A percentile compares a stretch with the other conserved stretches of the same genome.
Evolutionary conservation across 2,113 vertebrate species (phyloP).

Genomic region (Piaya cayana): DNA sequence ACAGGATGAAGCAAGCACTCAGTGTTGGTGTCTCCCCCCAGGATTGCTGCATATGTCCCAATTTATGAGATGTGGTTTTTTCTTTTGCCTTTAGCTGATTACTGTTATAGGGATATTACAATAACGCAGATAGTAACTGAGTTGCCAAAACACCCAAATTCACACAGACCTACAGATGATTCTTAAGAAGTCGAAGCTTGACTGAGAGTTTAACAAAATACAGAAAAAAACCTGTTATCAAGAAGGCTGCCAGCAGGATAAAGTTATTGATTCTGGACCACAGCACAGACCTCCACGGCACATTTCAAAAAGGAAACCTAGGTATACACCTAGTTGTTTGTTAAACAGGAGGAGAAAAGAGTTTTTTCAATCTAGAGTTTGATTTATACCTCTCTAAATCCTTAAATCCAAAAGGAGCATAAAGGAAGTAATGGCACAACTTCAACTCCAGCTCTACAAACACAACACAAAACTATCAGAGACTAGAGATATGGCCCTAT

Average conservation of each 20-base stretch:
- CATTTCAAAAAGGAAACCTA: neutral
- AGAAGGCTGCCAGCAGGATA: neutral
- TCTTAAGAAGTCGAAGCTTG: neutral
- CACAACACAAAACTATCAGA: neutral
- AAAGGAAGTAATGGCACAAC: neutral
- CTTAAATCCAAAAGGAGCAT: neutral
- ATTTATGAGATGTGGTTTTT: neutral
- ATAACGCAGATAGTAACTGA: neutral
- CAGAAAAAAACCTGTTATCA: neutral
- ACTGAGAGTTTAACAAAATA: neutral
- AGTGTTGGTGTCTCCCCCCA: accelerated
- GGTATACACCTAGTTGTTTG: neutral
- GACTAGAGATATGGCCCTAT: neutral
- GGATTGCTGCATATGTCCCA: neutral
- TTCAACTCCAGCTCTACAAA: neutral
- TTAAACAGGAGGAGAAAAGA: neutral
- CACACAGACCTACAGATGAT: neutral
- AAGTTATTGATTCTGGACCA: neutral
- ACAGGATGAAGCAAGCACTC: neutral
- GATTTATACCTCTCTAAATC: neutral
- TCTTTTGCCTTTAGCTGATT: neutral
- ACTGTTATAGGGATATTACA: neutral
- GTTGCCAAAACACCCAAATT: neutral
- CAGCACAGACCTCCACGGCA: neutral
- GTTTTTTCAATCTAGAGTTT: neutral